These are phyloP conservation scores for Branchinecta lynchi DNA, from an alignment of 1,140 invertebrate genomes.

Conservation along the genomic window DNA sequence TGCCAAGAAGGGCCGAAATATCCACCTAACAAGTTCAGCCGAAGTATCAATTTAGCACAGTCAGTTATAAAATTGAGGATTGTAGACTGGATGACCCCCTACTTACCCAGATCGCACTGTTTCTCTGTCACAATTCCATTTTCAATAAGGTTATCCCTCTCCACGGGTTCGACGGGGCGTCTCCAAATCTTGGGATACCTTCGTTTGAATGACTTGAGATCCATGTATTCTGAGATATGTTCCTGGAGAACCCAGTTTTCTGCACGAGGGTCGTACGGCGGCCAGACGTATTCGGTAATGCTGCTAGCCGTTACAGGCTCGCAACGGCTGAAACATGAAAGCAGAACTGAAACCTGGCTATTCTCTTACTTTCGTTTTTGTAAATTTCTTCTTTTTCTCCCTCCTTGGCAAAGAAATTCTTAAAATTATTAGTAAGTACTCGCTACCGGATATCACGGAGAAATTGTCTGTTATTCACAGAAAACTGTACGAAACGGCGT, in stretches of 20 bases:
- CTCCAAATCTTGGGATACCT: conserved; percentile 81
- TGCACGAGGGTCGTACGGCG: conserved; percentile 44
- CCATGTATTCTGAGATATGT: conserved; percentile 78
- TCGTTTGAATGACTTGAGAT: conserved; percentile 85
- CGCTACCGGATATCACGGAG: no score
- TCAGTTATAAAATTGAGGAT: no score
- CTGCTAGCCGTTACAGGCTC: conserved; percentile 60
- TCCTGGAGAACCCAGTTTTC: conserved; percentile 76
- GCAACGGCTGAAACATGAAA: neutral
- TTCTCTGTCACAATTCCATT: conserved; percentile 72
- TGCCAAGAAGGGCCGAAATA: no score
- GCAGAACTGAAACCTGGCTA: neutral
- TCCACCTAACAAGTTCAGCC: no score
- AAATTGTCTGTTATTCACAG: no score
- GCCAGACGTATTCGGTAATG: conserved; percentile 89
- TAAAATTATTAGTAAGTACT: no score
- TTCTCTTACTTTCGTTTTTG: no score
- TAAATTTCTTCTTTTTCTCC: no score
- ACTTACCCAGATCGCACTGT: conserved; percentile 70
- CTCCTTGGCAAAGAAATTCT: no score
- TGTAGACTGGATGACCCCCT: no score
- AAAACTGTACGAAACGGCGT: no score
- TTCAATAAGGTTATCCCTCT: conserved; percentile 69
- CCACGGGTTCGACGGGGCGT: conserved; percentile 68
- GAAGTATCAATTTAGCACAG: no score